Evolutionary conservation across 2,113 vertebrate genomes (phyloP), one percentile per base, ranked within the genome.

Genomic region (Cyanistes caeruleus): DNA sequence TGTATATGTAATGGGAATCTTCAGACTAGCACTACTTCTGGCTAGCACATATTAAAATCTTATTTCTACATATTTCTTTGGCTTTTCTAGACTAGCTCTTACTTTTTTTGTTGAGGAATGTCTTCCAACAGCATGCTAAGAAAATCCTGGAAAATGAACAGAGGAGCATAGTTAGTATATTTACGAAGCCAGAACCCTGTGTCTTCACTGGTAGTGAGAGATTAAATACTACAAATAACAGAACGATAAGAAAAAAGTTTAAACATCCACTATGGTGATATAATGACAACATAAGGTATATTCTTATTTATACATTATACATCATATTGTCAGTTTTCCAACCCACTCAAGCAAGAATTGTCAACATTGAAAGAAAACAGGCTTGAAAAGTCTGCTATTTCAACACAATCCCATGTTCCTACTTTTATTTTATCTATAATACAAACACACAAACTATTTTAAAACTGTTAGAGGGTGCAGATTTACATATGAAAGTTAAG

Each of bases 41-140:
- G 15, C 6, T 55, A 58, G 39, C 15, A 94, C 9, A 80, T 51
- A 49, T 10, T 93, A 67, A 89, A 43, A 79, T 62, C 20, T 52
- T 17, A 39, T 52, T 87, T 83, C 44, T 60, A 31, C 2, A 5
- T 69, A 67, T 11, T 49, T 76, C 7, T 76, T 73, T 56, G 15
- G 72, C 21, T 86, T 91, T 84, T 86, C n/a, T 49, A 94, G 37
- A 37, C 52, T 72, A 43, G 52, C 60, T 94, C 82, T 88, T 77
- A 97, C 98, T 97, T 96, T 97, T 98, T 97, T 93, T 98, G 96
- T 97, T 98, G 97, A 94, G 99, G 98, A 95, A 98, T 98, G 62
- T 97, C 97, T 90, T 98, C 98, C 98, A 99, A 97, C 75, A 99
- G 95, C 98, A 99, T 98, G 96, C 94, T 98, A 96, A 99, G 98